Conservation (phyloP, 2,113 vertebrate species). For the mouse (Mus musculus) region GRCm39 chr5:44542001-44542500, state of each 20-base stretch:
- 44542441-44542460: not conserved
- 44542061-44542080: not conserved
- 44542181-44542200: not conserved
- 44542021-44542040: not conserved
- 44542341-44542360: not conserved
- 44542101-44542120: not conserved
- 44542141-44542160: not conserved
- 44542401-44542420: not conserved
- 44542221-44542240: not conserved
- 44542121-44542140: not conserved
- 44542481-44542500: not conserved
- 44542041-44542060: not conserved
- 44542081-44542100: not conserved
- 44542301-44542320: not conserved
- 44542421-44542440: not conserved
- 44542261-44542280: too few species aligned
- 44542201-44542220: not conserved
- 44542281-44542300: not conserved
- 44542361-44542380: not conserved
- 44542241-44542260: not conserved
- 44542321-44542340: not conserved
- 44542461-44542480: not conserved
- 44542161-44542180: not conserved
- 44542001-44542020: not conserved
- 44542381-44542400: fast-evolving